phyloP scores from a whole-genome alignment of 2,113 vertebrate species.

The Eira barbara region DNA sequence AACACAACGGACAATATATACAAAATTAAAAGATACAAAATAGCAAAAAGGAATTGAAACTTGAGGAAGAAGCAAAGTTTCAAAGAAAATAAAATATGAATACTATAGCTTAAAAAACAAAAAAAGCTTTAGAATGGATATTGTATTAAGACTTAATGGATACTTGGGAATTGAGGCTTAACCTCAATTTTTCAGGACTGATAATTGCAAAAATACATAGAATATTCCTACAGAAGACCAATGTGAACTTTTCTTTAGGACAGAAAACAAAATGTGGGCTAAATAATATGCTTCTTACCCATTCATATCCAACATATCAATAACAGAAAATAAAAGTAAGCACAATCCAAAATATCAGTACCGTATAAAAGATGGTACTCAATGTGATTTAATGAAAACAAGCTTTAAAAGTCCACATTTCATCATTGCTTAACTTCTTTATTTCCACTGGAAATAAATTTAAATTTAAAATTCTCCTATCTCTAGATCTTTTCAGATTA shows the following conservation, averaged over 20 bases:
- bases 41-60: neutral
- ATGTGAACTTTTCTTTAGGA: neutral
- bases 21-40: neutral
- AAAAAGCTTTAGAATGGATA: neutral
- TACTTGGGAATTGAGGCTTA: neutral
- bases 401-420: neutral
- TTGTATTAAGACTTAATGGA: neutral
- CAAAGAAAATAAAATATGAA: constrained; percentile 3
- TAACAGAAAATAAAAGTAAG: neutral
- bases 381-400: neutral
- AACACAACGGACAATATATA: neutral
- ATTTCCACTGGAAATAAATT: neutral
- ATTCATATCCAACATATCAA: neutral
- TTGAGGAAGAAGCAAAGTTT: neutral
- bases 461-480: neutral
- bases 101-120: neutral
- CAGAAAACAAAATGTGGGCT: neutral
- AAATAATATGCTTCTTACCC: neutral
- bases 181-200: neutral
- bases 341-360: neutral
- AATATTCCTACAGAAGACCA: neutral
- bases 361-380: neutral
- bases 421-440: neutral
- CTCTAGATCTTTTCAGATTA: neutral
- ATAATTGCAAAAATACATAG: neutral